Evolutionary conservation across 2,888 invertebrate species (phyloP).

Genomic region (Operophtera brumata): DNA sequence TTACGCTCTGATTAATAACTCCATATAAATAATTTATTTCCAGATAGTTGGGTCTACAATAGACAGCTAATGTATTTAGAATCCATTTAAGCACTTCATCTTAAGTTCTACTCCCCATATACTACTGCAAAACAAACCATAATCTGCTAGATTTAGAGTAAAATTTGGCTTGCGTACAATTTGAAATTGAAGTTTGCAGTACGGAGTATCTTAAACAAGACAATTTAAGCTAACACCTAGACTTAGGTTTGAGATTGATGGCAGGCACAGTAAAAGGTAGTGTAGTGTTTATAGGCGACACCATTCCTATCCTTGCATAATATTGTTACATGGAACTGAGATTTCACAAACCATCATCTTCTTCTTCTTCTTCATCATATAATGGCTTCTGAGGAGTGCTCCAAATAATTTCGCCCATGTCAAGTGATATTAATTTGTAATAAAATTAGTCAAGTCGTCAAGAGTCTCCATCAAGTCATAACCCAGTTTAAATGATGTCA

Average conservation of each 20-base stretch:
- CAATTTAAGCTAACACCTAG: constrained; percentile 53
- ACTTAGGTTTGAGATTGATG: constrained; percentile 49
- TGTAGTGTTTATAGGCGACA: constrained; percentile 16
- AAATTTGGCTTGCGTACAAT: constrained; percentile 18
- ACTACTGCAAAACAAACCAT: constrained; percentile 24
- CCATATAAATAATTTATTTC: constrained; percentile 40
- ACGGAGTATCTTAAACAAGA: constrained; percentile 41
- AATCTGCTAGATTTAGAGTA: constrained; percentile 9
- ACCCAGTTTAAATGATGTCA: too few species aligned
- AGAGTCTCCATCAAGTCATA: too few species aligned
- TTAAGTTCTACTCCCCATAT: constrained; percentile 12
- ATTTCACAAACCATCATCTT: background rate
- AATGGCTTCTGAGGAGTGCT: too few species aligned
- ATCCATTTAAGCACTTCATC: constrained; percentile 45
- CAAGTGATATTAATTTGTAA: too few species aligned
- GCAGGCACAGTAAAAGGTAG: constrained; percentile 28
- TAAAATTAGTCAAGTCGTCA: too few species aligned
- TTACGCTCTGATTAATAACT: constrained; percentile 36
- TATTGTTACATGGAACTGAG: background rate
- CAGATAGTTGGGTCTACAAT: constrained; percentile 36
- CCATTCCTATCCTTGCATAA: constrained; percentile 9
- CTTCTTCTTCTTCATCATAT: too few species aligned
- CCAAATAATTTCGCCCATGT: too few species aligned
- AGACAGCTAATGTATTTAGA: constrained; percentile 48
- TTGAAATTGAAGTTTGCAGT: constrained; percentile 37